Evolutionary conservation across 2,888 invertebrate species (phyloP).

Genomic region (Clistopyga incitator): DNA sequence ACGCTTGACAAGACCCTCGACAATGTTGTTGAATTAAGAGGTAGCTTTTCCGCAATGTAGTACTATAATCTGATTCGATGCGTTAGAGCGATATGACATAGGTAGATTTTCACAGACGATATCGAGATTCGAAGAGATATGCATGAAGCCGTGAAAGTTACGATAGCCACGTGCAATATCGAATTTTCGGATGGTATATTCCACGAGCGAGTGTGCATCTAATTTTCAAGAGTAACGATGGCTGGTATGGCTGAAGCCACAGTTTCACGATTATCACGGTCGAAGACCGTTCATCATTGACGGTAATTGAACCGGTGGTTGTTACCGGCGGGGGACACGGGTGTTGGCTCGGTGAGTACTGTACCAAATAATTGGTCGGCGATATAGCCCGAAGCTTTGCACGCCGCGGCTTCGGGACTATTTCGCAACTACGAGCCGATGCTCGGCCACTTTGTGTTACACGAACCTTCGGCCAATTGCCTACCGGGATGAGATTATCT

Average conservation of each 20-base stretch:
- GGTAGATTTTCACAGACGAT: too few species aligned
- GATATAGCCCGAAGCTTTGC: conserved; percentile 49
- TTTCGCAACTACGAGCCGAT: conserved; percentile 38
- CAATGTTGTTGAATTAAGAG: too few species aligned
- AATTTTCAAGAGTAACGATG: conserved; percentile 40
- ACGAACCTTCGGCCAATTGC: conserved; percentile 57
- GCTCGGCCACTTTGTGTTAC: conserved; percentile 59
- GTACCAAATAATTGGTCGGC: conserved; percentile 60
- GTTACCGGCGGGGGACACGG: conserved; percentile 52
- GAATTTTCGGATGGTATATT: conserved; percentile 2
- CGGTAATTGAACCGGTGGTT: conserved; percentile 55
- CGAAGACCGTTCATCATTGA: conserved; percentile 65
- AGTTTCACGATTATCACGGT: conserved; percentile 67
- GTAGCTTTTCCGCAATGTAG: too few species aligned
- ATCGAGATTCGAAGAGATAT: too few species aligned
- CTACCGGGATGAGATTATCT: conserved; percentile 56
- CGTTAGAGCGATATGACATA: too few species aligned
- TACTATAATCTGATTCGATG: too few species aligned
- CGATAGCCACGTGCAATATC: neutral
- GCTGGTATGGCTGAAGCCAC: conserved; percentile 47
- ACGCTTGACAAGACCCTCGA: too few species aligned
- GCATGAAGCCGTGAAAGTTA: neutral
- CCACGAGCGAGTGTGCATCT: neutral
- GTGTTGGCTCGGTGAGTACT: conserved; percentile 53
- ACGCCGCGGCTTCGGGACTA: conserved; percentile 38